Base-by-base conservation (phyloP, 2,113 vertebrate genomes). In the Corythoichthys haematopterus region DNA sequence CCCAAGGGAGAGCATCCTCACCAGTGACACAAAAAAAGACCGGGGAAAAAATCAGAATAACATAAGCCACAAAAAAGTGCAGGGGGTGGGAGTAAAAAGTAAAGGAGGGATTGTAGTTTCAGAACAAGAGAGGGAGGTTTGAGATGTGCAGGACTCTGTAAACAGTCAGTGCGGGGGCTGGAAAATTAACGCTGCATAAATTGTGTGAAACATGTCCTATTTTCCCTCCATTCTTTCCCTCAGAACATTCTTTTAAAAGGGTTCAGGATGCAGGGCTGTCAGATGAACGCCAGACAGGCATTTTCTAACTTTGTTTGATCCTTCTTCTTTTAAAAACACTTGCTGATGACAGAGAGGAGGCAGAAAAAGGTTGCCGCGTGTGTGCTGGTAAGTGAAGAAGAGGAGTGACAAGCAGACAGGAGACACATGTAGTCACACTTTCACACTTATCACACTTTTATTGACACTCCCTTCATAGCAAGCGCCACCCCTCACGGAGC, bases 101-200 rank as follows among this genome's bases (percentile, higher is more conserved):
- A 69, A 80, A 77, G 68, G 72, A 72, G 67, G 71, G 65, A 76
- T 83, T 83, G 80, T 73, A 79, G 80, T 80, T 84, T 75, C 78
- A 84, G 77, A 76, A 71, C 70, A 86, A 85, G 83, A 81, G 80
- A 83, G 50, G 68, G 64, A 79, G 82, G 76, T 82, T 85, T 85
- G 80, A 85, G 82, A 84, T 71, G 77, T 67, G 63, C 80, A 86
- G 85, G 83, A 89, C 85, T 87, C 80, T 85, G 88, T 88, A 86
- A 88, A 88, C 84, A 89, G 84, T 87, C 78, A 66, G 79, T 62
- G 78, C 78, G 81, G 81, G 78, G 85, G 88, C 83, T 86, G 85
- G 83, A 89, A 89, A 90, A 92, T 92, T 88, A 92, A 84, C 83
- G 80, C 81, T 89, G 88, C 87, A 90, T 91, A 89, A 88, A 89